Percentiles rank a stretch among this genome's conserved stretches.
Evolutionary conservation across 2,113 vertebrate species (phyloP).

Genomic region (Chaetops frenatus): DNA sequence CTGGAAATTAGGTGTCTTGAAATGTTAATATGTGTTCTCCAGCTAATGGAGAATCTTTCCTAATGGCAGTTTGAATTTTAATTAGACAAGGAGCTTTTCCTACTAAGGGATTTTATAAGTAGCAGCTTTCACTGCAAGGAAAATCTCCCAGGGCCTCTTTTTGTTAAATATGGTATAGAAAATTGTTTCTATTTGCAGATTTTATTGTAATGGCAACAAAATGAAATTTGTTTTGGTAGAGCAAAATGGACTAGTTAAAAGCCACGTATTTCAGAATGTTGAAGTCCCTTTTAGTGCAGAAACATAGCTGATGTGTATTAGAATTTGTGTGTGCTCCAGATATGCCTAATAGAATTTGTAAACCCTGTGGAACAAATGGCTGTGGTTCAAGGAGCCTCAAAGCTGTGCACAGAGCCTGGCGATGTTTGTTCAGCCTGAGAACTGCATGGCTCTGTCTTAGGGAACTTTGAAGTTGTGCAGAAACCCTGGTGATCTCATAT

Average conservation of each 20-base stretch:
- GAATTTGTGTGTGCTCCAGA: neutral
- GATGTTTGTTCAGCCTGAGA: neutral
- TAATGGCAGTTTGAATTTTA: neutral
- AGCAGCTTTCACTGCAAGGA: neutral
- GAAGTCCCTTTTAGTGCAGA: neutral
- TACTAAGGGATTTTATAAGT: neutral
- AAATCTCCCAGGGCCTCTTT: neutral
- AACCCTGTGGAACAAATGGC: neutral
- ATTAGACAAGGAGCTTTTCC: neutral
- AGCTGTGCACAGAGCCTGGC: neutral
- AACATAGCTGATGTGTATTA: neutral
- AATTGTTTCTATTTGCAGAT: neutral
- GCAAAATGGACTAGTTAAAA: neutral
- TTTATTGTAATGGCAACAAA: neutral
- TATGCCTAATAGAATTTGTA: slow-evolving; percentile 15
- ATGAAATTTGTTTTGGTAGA: neutral
- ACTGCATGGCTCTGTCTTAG: neutral
- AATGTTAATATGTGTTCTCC: neutral
- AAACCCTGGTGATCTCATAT: neutral
- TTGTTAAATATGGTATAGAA: neutral
- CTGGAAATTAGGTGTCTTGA: neutral
- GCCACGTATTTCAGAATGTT: neutral
- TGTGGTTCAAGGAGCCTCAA: slow-evolving; percentile 16
- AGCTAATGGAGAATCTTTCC: neutral
- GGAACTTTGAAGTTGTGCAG: slow-evolving; percentile 17